Base-by-base conservation (phyloP, 2,113 vertebrate genomes). In the Callaeas wilsoni region DNA sequence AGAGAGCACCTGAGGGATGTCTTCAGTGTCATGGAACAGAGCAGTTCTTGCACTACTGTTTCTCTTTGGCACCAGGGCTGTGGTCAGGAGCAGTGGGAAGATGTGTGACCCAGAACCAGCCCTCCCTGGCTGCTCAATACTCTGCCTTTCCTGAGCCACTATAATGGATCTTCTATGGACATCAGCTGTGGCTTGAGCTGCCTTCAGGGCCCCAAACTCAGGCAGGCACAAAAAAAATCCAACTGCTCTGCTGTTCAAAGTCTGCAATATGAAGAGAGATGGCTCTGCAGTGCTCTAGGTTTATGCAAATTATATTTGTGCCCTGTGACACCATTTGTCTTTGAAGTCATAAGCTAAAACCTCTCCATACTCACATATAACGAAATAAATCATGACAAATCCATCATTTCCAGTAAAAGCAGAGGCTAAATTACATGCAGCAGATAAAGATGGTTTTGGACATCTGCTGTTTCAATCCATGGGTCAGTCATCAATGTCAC, bases 331-430 rank as follows among this genome's bases (percentile, higher is more conserved):
- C 35, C 59, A 42, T n/a, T 65, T 90, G 62, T 69, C 88, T 93
- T 90, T 74, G 59, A 91, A 94, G 16, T 49, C 68, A 78, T 78
- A 83, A 92, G 68, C 49, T 94, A 81, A 96, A 95, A 92, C 13
- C 7, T 75, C 76, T 89, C 41, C 30, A 12, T 69, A 68, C 30
- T 68, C 56, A 87, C 6, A 2, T 56, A n/a, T 4, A 81, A 70
- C 52, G 76, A 70, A 93, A 86, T 67, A 84, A 77, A 94, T 78
- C 22, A 69, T 8, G 35, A 25, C 65, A 96, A 94, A 91, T 94
- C 80, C 77, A 82, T 75, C 52, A 46, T 56, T 74, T 71, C n/a
- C 1, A 4, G 73, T 89, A 79, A 89, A 92, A 84, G 65, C 84
- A 84, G 60, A 71, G 32, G 15, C 32, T 89, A 92, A 68, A 94